Base-by-base conservation (phyloP, 1,140 invertebrate genomes). In the Lepidurus packardi region DNA sequence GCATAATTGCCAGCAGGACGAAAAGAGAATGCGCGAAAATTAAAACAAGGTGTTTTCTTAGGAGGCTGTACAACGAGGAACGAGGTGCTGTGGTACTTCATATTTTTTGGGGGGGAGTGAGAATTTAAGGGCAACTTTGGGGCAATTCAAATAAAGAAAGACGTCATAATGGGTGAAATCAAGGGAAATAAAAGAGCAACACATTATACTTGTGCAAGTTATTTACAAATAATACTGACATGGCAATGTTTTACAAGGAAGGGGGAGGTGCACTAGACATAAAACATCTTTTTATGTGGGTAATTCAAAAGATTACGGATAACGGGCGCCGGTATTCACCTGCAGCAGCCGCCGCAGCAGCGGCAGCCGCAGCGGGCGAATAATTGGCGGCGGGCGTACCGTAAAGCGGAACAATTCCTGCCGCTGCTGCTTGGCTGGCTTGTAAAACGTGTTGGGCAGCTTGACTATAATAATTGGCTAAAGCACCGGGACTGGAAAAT, bases 291-390 rank as follows among this genome's bases (percentile, higher is more conserved):
- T 65, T 65, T 16, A 65, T 65, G 13, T 8, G n/a, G 34, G 43
- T 47, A 42, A 21, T 76, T 45, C 92, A 94, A 88, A 94, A 94
- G 88, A 94, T 93, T 79, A 94, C 92, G 47, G 92, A 92, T 11
- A 94, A 85, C 1, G 93, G 93, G 82, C 92, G 88, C 78, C 92
- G 86, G 84, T 93, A 94, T 82, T 94, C 93, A 24, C 80, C 89
- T 87, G 43, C 85, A 76, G 85, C 86, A 0, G 86, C 88, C 16
- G 85, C 88, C 81, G 90, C 76, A 89, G 76, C 87, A 84, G 77
- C 88, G 85, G 78, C 88, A 44, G 77, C 77, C n/a, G 79, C 75
- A 34, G 73, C 16, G 21, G 43, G 65, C 77, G 10, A 82, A 65
- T 65, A 65, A 65, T 21, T 65, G 6, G 53, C 53, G 6, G 53